Evolutionary conservation across 2,113 vertebrate genomes (phyloP), one percentile per base, ranked within the genome.

Genomic region (Labrus mixtus): DNA sequence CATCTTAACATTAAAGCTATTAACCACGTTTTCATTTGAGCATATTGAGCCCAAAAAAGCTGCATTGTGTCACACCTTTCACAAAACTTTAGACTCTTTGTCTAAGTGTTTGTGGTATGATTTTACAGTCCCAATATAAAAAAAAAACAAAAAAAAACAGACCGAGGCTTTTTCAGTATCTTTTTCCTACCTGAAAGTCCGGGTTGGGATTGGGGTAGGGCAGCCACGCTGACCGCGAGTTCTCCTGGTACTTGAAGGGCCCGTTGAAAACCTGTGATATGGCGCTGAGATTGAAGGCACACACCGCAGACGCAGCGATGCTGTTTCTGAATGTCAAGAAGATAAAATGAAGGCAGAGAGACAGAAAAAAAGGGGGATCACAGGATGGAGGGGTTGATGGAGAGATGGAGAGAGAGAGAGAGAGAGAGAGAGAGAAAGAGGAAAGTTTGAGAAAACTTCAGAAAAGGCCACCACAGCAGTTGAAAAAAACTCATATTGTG

Each of bases 231-330:
- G 97, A 97, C 46, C 97, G 95, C 0, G 97, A 98, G 89, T 97
- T 99, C 89, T 99, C 98, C 92, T 99, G 97, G 87, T 96, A 98
- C 92, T 98, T 98, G 93, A 99, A 99, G 68, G 97, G 97, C 62
- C 98, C 98, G 0, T 93, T 95, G 92, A 99, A 99, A 71, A 96
- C 95, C 83, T 97, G 97, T 1, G 95, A 93, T 87, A 99, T 92
- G 87, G 97, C 96, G 6, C 96, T 98, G 90, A 99, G 93, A 87
- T 99, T 99, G 95, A 99, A 99, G 92, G 96, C 95, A 69, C 98
- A 99, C 86, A 99, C 97, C 19, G 98, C 97, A 0, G 97, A 99
- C 0, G 97, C 97, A 1, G 97, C 97, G 54, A 99, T 97, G 89
- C 98, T 99, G 93, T 98, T 99, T 89, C 98, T 99, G 92, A 3